Conservation (phyloP, 2,888 invertebrate genomes). For the Atethmia centrago region DNA sequence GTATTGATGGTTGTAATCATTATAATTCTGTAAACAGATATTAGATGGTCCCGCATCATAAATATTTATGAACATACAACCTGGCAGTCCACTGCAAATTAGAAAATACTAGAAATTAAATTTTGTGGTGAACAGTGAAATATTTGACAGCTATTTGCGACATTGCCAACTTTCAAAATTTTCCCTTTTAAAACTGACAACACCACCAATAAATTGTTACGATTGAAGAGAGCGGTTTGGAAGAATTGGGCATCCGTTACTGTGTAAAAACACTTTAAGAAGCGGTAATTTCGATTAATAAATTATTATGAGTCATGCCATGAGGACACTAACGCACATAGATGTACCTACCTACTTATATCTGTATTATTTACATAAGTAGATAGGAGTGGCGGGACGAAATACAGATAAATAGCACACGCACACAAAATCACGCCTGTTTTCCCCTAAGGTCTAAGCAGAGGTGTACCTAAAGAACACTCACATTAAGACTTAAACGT, state of each 20-base stretch:
- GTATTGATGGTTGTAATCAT: too few species aligned
- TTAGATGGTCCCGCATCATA: too few species aligned
- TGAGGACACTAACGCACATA: not conserved
- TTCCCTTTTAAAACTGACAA: not conserved
- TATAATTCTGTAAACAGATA: too few species aligned
- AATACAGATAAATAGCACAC: not conserved
- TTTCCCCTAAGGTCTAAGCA: not conserved
- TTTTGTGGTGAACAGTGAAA: not conserved
- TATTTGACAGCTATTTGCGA: not conserved
- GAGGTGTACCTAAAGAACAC: not conserved
- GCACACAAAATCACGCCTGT: not conserved
- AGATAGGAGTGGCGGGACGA: not conserved
- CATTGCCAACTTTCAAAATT: not conserved
- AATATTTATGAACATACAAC: not conserved
- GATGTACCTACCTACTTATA: not conserved
- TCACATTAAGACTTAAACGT: too few species aligned
- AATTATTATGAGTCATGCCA: not conserved
- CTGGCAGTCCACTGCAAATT: not conserved
- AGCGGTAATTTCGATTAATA: not conserved
- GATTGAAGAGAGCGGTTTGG: not conserved
- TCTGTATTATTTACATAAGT: not conserved
- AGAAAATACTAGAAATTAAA: not conserved
- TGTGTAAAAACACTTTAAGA: not conserved
- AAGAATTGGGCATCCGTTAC: not conserved
- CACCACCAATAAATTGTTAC: not conserved